A percentile compares a stretch with the other conserved stretches of the same genome.
These are phyloP conservation scores for Enchytraeus crypticus DNA, from an alignment of 2,888 invertebrate species.

Conservation along the genomic window DNA sequence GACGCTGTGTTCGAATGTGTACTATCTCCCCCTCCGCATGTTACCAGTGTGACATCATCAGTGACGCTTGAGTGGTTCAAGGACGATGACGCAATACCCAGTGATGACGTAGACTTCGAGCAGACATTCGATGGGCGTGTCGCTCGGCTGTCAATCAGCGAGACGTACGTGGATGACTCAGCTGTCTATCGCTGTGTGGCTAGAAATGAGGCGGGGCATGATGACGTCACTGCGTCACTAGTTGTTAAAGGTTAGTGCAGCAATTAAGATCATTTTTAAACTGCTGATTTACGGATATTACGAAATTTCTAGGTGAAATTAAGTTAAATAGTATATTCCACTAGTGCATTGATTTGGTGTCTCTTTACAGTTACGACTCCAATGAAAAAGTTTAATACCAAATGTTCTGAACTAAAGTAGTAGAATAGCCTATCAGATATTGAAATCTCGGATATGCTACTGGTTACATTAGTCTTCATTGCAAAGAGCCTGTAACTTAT, in stretches of 20 bases:
- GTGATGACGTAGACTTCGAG: constrained; percentile 3
- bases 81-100: constrained; percentile 2
- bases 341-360: no score
- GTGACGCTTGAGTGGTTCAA: constrained; percentile 1
- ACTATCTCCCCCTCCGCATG: neutral
- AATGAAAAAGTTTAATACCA: no score
- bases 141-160: constrained; percentile 2
- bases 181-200: constrained; percentile 3
- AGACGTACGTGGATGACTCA: constrained; percentile 4
- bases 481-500: no score
- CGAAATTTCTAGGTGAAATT: no score
- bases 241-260: constrained; percentile 3
- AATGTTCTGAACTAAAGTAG: no score
- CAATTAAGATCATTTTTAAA: no score
- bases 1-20: constrained; percentile 1
- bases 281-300: no score
- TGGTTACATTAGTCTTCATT: no score
- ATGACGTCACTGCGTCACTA: neutral
- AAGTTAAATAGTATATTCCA: no score
- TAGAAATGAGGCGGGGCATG: constrained; percentile 1
- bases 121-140: constrained; percentile 9
- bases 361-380: no score
- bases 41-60: neutral
- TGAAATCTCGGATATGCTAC: no score
- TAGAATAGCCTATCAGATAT: no score